Base-by-base conservation (phyloP, 2,888 invertebrate genomes). In the Melinaea menophilus region DNA sequence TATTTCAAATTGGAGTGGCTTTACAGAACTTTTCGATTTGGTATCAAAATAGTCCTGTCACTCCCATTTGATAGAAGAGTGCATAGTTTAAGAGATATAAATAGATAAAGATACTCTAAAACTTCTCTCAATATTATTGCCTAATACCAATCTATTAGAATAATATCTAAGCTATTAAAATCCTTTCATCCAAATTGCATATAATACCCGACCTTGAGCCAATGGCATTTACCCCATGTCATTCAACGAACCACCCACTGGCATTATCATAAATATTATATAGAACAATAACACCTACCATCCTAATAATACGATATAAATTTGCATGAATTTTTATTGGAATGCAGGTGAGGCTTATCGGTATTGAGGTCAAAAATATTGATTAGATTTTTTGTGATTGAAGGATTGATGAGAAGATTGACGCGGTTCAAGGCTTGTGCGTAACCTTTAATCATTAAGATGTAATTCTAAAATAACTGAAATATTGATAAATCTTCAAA, bases 351-450 rank as follows among this genome's bases (percentile, higher is more conserved):
- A 78, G 78, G 78, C 81, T 75, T 51, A 31, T 51, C 69, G 73
- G 71, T 60, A 58, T 65, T 31, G 55, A 48, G 48, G 35, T 41
- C 60, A 54, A 55, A 63, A 61, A 41, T 59, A 64, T 74, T 69
- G 68, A 71, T 72, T 69, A 66, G 72, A 65, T 73, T 70, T 73
- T 75, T 74, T 74, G 73, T 78, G 78, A 51, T 80, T 81, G 78
- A 78, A 76, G 77, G 74, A 77, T 81, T 83, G 83, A 75, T 84
- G 87, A 87, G 72, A 72, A 73, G 77, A 79, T 76, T 70, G 69
- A 84, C 81, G 75, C 83, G 68, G 87, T 88, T 88, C 88, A 89
- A 88, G 89, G 80, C 73, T 77, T 74, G 71, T 51, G 48, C 56
- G 57, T 58, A 59, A 56, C 69, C 64, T 71, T 67, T 65, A 35